These are phyloP conservation scores for Chlamydotis undulata DNA, from an alignment of 2,113 vertebrate species.

Conservation along the genomic window DNA sequence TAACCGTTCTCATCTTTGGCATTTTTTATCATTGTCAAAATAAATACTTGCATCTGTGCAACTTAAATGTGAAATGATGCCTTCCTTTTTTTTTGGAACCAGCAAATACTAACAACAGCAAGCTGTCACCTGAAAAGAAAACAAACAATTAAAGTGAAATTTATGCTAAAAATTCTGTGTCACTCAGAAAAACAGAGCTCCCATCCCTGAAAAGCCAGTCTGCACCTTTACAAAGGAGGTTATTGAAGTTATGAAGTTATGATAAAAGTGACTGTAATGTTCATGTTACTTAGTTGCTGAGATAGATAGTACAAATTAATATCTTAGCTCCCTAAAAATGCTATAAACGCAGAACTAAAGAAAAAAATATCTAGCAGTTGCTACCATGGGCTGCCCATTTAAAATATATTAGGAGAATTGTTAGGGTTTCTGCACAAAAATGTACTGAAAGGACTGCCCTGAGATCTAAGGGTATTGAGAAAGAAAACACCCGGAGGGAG, in stretches of 20 bases:
- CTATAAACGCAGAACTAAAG: background rate
- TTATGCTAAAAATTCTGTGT: background rate
- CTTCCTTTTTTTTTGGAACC: background rate
- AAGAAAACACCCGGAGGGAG: background rate
- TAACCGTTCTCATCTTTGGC: conserved; percentile 7
- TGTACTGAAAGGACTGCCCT: background rate
- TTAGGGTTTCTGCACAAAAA: background rate
- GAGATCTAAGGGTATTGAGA: background rate
- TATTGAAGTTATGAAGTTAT: background rate
- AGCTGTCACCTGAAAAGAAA: conserved; percentile 24
- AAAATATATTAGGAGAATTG: background rate
- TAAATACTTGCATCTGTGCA: conserved; percentile 35
- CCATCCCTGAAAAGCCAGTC: background rate
- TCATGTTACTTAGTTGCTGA: background rate
- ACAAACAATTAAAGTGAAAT: background rate
- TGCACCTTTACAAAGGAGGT: background rate
- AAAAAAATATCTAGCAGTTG: background rate
- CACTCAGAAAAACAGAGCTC: background rate
- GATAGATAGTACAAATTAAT: background rate
- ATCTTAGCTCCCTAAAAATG: background rate
- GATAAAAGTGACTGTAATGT: background rate
- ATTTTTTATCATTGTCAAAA: conserved; percentile 48
- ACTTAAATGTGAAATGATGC: conserved; percentile 18
- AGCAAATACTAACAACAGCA: conserved; percentile 4
- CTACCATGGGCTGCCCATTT: background rate